A percentile compares a stretch with the other conserved stretches of the same genome.
phyloP scores from a whole-genome alignment of 2,797 vertebrate species.

The Enteromius paludinosus region DNA sequence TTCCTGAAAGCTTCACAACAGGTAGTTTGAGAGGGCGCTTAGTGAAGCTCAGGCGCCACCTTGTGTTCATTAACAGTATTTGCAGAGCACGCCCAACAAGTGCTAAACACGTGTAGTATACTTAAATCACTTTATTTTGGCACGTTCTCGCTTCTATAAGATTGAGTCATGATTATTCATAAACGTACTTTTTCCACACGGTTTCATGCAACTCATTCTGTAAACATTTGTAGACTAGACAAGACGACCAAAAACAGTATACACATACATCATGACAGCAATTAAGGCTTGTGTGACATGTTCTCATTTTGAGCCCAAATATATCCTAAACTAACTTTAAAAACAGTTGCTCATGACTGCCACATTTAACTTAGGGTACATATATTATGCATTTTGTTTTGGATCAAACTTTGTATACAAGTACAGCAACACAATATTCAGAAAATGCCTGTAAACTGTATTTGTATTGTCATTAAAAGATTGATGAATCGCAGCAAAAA shows the following conservation, averaged over 20 bases:
- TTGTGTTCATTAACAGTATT: constrained; percentile 19
- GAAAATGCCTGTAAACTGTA: constrained; percentile 15
- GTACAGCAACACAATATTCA: background rate
- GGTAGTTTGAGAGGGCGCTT: constrained; percentile 28
- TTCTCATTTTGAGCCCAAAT: constrained; percentile 12
- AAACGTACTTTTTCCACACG: background rate
- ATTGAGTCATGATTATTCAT: background rate
- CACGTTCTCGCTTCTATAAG: constrained; percentile 22
- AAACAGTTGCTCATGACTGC: background rate
- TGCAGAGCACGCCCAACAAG: background rate
- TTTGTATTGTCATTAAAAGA: constrained; percentile 46
- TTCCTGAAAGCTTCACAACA: constrained; percentile 38
- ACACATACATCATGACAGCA: background rate
- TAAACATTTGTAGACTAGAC: constrained; percentile 19
- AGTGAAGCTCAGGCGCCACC: constrained; percentile 44
- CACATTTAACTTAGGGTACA: constrained; percentile 31
- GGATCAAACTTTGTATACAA: background rate
- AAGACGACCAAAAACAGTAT: background rate
- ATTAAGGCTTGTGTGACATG: constrained; percentile 34
- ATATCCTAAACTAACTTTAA: constrained; percentile 21
- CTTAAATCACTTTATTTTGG: constrained; percentile 33
- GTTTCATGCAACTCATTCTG: background rate
- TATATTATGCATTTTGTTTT: background rate
- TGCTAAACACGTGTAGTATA: background rate
- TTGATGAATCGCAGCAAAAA: constrained; percentile 6